Conservation (phyloP, 2,888 invertebrate genomes). For the Cyrtodaria siliqua region DNA sequence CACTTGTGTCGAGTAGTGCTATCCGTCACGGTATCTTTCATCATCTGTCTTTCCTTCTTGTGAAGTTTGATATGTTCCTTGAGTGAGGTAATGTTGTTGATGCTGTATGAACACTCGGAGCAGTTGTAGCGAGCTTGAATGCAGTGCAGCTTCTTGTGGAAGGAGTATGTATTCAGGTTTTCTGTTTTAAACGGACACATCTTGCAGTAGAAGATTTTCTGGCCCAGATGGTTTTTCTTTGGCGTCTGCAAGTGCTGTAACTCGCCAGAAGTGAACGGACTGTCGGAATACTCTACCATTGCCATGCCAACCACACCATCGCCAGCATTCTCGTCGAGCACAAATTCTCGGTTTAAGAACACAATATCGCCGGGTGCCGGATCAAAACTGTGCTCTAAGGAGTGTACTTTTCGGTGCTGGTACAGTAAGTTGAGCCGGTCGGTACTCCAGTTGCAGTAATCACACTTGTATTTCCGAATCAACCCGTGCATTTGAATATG, state of each 20-base stretch:
- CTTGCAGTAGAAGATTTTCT: conserved; percentile 70
- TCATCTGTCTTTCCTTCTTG: conserved; percentile 55
- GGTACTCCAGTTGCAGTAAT: conserved; percentile 82
- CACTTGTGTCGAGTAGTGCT: conserved; percentile 51
- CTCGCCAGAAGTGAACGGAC: conserved; percentile 24
- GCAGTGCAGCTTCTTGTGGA: conserved; percentile 75
- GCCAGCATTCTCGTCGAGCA: conserved; percentile 62
- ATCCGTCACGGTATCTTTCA: conserved; percentile 26
- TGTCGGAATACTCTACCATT: conserved; percentile 34
- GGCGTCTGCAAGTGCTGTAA: conserved; percentile 32
- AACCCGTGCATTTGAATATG: conserved; percentile 80
- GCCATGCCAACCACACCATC: conserved; percentile 34
- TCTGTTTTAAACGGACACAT: conserved; percentile 76
- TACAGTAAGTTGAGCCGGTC: conserved; percentile 77
- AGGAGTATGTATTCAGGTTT: conserved; percentile 68
- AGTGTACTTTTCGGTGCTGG: conserved; percentile 80
- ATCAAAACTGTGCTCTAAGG: conserved; percentile 68
- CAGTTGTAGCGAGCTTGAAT: conserved; percentile 74
- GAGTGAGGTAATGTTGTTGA: conserved; percentile 67
- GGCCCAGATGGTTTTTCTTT: conserved; percentile 46
- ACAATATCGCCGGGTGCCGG: conserved; percentile 72
- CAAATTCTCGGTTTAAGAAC: conserved; percentile 77
- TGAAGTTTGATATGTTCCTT: conserved; percentile 74
- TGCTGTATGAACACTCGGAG: conserved; percentile 75
- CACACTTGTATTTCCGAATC: conserved; percentile 78